phyloP scores from a whole-genome alignment of 2,113 vertebrate species.

The Meles meles region DNA sequence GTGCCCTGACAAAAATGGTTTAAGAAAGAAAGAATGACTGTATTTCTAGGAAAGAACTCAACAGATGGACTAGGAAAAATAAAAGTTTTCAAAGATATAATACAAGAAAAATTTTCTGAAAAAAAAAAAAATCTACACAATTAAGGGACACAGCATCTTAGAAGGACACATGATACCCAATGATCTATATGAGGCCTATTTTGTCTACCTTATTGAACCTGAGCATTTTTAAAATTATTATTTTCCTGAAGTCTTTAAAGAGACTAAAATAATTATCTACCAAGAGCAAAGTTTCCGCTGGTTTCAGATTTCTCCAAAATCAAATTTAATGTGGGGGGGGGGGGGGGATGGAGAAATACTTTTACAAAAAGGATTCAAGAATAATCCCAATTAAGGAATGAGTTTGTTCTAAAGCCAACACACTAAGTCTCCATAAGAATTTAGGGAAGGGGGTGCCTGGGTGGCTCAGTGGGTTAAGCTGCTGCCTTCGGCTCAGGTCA shows the following conservation, averaged over 20 bases:
- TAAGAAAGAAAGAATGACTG: background rate
- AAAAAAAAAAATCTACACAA: background rate
- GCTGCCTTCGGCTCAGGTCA: too few relatives aligned
- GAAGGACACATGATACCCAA: background rate
- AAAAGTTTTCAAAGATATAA: slow-evolving; percentile 22
- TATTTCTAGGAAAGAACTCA: background rate
- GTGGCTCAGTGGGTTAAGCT: too few relatives aligned
- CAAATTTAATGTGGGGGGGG: background rate
- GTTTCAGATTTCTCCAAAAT: background rate
- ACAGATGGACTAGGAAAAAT: background rate
- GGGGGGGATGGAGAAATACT: background rate
- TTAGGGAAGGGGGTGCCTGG: too few relatives aligned
- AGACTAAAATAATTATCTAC: background rate
- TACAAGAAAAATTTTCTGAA: slow-evolving; percentile 4
- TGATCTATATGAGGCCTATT: background rate
- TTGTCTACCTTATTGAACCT: background rate
- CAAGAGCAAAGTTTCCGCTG: background rate
- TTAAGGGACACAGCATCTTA: background rate
- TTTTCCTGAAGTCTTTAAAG: background rate
- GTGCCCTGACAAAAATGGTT: background rate
- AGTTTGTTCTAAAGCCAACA: background rate
- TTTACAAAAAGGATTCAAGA: background rate
- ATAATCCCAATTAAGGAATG: background rate
- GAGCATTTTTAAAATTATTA: background rate
- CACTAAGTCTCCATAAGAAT: background rate